A percentile compares a stretch with the other conserved stretches of the same genome.
These are phyloP conservation scores for Proisotoma minuta DNA, from an alignment of 2,888 invertebrate species.

Conservation along the genomic window DNA sequence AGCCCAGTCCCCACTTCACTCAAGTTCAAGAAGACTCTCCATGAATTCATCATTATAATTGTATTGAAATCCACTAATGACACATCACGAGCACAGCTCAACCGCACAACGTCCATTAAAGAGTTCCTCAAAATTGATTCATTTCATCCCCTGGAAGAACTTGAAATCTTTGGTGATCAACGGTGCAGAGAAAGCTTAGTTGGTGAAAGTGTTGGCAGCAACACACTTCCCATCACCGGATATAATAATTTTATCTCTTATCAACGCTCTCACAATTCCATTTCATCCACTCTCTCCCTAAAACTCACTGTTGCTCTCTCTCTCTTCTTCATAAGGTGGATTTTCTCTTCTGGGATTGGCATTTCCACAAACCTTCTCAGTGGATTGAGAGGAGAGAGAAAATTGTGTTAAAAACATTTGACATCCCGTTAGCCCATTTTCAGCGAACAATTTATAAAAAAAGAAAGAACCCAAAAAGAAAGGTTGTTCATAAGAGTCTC, in stretches of 20 bases:
- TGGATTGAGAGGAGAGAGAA: not conserved
- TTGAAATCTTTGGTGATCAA: not conserved
- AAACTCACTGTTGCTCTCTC: not conserved
- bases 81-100: too few relatives aligned
- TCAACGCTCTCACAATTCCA: not conserved
- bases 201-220: not conserved
- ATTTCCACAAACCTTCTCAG: not conserved
- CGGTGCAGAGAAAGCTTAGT: not conserved
- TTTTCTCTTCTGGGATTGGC: not conserved
- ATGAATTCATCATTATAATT: too few relatives aligned
- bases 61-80: too few relatives aligned
- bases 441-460: not conserved
- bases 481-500: not conserved
- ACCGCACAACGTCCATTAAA: not conserved
- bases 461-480: not conserved
- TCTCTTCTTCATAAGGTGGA: not conserved
- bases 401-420: not conserved
- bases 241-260: conserved; percentile 6
- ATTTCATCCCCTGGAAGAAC: not conserved
- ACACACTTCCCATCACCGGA: not conserved
- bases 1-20: not conserved
- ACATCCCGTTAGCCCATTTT: not conserved
- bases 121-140: not conserved
- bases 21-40: not conserved
- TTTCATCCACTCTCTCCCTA: not conserved